Percentiles rank a stretch among this genome's conserved stretches.
Conservation (phyloP, 2,797 vertebrate genomes). For the Morelia viridis region DNA sequence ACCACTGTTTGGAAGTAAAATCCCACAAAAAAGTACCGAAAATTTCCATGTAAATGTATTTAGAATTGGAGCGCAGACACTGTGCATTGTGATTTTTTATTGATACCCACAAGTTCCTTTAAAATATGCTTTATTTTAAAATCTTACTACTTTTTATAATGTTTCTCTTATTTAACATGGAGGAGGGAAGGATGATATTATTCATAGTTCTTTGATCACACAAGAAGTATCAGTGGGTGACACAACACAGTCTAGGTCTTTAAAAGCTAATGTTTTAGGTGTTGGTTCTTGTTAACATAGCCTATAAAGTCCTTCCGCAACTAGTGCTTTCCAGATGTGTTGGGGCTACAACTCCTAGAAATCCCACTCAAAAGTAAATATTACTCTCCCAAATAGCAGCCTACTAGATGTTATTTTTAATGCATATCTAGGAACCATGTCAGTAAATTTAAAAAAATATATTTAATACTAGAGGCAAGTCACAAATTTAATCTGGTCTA, state of each 20-base stretch:
- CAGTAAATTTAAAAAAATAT: background rate
- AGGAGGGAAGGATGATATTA: background rate
- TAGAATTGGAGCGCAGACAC: background rate
- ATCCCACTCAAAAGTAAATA: background rate
- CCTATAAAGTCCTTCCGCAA: background rate
- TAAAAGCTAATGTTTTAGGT: background rate
- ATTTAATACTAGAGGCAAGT: background rate
- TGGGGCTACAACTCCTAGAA: background rate
- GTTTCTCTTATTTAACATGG: background rate
- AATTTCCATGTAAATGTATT: background rate
- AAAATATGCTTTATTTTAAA: constrained; percentile 4
- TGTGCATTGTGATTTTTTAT: background rate
- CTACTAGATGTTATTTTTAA: background rate
- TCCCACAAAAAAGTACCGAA: background rate
- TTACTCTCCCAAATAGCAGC: background rate
- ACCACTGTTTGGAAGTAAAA: constrained; percentile 24
- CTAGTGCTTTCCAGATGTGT: background rate
- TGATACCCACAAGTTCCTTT: background rate
- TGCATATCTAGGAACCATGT: background rate
- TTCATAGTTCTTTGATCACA: background rate
- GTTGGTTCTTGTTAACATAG: background rate
- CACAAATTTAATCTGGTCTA: background rate
- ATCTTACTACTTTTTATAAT: background rate
- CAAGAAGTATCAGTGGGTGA: background rate
- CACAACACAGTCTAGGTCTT: background rate